phyloP scores from a whole-genome alignment of 2,797 vertebrate genomes.

The Girardinus metallicus region DNA sequence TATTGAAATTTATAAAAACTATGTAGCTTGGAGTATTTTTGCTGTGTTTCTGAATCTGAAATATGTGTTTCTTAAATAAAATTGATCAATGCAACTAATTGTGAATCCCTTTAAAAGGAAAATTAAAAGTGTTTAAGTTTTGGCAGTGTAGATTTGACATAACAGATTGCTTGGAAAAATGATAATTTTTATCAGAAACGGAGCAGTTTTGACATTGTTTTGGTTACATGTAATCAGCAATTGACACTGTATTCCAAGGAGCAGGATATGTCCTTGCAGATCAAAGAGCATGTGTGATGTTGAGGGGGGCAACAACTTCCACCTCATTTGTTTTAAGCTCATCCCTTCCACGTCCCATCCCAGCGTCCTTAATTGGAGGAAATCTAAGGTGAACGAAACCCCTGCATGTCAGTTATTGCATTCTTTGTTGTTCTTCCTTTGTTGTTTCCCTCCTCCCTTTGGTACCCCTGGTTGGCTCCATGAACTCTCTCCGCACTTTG shows the following conservation, averaged over 20 bases:
- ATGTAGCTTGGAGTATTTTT: no score
- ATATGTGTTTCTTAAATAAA: no score
- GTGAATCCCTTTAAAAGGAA: not conserved
- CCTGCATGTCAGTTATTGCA: slow-evolving; percentile 59
- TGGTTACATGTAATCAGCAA: slow-evolving; percentile 36
- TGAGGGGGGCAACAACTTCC: slow-evolving; percentile 44
- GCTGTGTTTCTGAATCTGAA: no score
- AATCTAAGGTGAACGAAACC: slow-evolving; percentile 54
- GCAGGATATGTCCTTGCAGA: slow-evolving; percentile 46
- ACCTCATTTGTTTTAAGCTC: slow-evolving; percentile 54
- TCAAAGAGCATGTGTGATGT: slow-evolving; percentile 54
- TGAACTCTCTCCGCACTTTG: slow-evolving; percentile 82
- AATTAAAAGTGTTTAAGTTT: slow-evolving; percentile 33
- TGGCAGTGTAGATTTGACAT: slow-evolving; percentile 29
- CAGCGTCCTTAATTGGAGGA: slow-evolving; percentile 59
- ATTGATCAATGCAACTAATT: no score
- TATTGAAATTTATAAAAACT: no score
- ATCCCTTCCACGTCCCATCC: slow-evolving; percentile 50
- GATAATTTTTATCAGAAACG: slow-evolving; percentile 16
- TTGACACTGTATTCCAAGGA: slow-evolving; percentile 34
- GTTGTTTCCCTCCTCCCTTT: slow-evolving; percentile 55
- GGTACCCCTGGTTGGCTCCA: slow-evolving; percentile 52
- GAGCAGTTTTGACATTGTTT: slow-evolving; percentile 36
- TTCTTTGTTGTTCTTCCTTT: slow-evolving; percentile 73
- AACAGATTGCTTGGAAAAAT: slow-evolving; percentile 46